Conservation (phyloP, 2,888 invertebrate species). For the Barypeithes pellucidus region DNA sequence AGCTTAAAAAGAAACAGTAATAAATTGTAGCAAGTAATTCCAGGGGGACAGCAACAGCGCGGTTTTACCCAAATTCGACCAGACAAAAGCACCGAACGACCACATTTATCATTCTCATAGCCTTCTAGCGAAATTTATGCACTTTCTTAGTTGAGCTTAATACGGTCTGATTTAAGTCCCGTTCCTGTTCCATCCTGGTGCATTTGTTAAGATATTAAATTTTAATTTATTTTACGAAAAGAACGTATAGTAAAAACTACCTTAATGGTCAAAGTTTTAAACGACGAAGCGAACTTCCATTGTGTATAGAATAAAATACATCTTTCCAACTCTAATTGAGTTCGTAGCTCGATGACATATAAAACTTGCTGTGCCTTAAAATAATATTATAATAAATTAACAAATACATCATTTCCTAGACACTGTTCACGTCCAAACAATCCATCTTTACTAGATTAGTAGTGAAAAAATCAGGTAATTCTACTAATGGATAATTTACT, state of each 20-base stretch:
- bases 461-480: too few relatives aligned
- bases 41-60: slow-evolving; percentile 42
- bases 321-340: too few relatives aligned
- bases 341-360: too few relatives aligned
- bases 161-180: slow-evolving; percentile 46
- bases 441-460: too few relatives aligned
- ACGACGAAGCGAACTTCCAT: not conserved
- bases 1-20: slow-evolving; percentile 42
- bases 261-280: slow-evolving; percentile 8
- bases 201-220: slow-evolving; percentile 36
- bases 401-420: too few relatives aligned
- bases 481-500: too few relatives aligned
- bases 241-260: slow-evolving; percentile 2
- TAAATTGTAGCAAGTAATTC: slow-evolving; percentile 37
- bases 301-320: not conserved
- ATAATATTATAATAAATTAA: too few relatives aligned
- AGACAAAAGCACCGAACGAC: slow-evolving; percentile 46
- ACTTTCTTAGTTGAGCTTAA: slow-evolving; percentile 50
- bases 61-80: slow-evolving; percentile 43
- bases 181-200: slow-evolving; percentile 39
- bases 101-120: slow-evolving; percentile 48
- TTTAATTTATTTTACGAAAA: slow-evolving; percentile 7
- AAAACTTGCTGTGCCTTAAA: too few relatives aligned
- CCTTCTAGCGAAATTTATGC: slow-evolving; percentile 50
- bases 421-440: too few relatives aligned